phyloP scores from a whole-genome alignment of 2,888 invertebrate genomes.

The Monochamus alternatus region DNA sequence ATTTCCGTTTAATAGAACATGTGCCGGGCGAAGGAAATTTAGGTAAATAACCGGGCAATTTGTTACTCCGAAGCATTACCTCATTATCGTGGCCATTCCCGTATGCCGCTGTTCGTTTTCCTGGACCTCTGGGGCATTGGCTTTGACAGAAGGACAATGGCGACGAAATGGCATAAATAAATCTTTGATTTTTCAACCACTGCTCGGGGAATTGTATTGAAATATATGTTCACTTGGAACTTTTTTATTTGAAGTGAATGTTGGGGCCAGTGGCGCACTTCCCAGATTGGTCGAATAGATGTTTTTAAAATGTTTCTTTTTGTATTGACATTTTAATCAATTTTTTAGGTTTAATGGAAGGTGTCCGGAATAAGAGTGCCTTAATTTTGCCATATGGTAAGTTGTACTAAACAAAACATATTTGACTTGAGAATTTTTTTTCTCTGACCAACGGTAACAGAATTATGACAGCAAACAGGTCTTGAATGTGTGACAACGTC shows the following conservation, averaged over 20 bases:
- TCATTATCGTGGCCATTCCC: constrained; percentile 49
- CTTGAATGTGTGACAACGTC: too few species aligned
- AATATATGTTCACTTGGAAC: constrained; percentile 52
- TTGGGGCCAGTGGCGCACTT: constrained; percentile 28
- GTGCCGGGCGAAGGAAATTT: constrained; percentile 60
- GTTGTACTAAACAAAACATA: too few species aligned
- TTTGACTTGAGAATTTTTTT: too few species aligned
- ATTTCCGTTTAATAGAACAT: constrained; percentile 63
- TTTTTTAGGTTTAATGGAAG: too few species aligned
- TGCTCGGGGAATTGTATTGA: constrained; percentile 51
- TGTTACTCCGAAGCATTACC: constrained; percentile 56
- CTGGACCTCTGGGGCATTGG: constrained; percentile 43
- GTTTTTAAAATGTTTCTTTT: too few species aligned
- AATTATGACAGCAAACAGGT: too few species aligned
- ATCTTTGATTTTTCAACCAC: constrained; percentile 54
- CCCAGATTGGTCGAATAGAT: not conserved
- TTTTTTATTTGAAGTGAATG: constrained; percentile 35
- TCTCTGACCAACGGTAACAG: too few species aligned
- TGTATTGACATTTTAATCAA: too few species aligned
- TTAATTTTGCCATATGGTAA: too few species aligned
- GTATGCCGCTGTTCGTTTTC: constrained; percentile 37
- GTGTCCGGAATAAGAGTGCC: too few species aligned
- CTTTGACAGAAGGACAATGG: constrained; percentile 53
- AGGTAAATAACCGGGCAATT: constrained; percentile 62
- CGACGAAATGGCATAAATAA: constrained; percentile 53